Conservation (phyloP, 2,113 vertebrate genomes). For the Odobenus rosmarus region DNA sequence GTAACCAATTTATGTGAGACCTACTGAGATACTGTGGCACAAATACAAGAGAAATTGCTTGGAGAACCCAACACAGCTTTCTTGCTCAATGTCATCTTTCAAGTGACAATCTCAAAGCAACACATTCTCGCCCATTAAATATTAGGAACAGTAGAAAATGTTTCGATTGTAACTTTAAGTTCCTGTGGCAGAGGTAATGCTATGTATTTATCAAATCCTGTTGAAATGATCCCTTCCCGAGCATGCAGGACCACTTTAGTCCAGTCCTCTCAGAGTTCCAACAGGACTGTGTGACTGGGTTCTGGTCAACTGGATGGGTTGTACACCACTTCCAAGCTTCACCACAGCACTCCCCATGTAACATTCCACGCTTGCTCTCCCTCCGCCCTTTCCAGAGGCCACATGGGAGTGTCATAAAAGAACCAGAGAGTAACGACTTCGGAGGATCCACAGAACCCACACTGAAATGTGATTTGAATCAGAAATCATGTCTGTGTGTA, state of each 20-base stretch:
- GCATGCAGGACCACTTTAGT: background rate
- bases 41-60: background rate
- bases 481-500: background rate
- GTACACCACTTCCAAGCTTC: background rate
- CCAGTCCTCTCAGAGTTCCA: background rate
- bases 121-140: background rate
- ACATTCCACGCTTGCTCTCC: background rate
- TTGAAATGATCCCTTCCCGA: background rate
- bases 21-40: background rate
- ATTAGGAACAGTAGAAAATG: background rate
- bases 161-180: background rate
- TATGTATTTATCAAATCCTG: background rate
- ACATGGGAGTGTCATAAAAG: background rate
- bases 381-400: background rate
- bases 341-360: background rate
- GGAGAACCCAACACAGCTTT: background rate
- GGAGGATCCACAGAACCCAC: background rate
- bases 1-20: background rate
- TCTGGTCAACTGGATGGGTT: background rate
- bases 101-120: background rate
- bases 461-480: background rate
- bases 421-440: background rate
- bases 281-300: background rate
- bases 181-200: background rate
- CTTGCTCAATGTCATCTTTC: background rate